These are phyloP conservation scores for Ascaphus truei DNA, from an alignment of 2,113 vertebrate genomes.

Conservation along the genomic window DNA sequence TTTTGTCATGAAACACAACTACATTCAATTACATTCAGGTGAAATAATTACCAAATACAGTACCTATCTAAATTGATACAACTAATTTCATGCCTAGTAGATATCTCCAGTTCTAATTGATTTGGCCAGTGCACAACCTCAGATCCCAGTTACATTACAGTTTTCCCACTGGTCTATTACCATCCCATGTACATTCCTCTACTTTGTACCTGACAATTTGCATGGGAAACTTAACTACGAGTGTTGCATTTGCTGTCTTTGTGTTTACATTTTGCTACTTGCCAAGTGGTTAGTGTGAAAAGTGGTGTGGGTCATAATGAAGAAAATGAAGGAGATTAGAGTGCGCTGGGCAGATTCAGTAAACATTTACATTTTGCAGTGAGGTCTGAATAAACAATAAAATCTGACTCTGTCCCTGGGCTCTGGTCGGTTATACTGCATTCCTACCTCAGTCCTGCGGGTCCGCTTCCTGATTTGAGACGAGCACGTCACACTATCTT, in stretches of 20 bases:
- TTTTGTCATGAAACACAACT: too few relatives aligned
- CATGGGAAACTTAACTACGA: conserved; percentile 20
- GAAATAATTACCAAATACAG: too few relatives aligned
- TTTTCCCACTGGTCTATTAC: neutral
- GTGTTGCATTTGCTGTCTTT: conserved; percentile 31
- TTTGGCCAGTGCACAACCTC: too few relatives aligned
- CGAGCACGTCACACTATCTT: too few relatives aligned
- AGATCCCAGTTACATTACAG: neutral
- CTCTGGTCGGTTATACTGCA: too few relatives aligned
- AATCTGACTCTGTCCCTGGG: too few relatives aligned
- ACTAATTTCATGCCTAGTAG: too few relatives aligned
- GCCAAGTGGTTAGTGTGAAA: conserved; percentile 25
- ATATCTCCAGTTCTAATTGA: too few relatives aligned
- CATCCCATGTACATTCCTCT: neutral
- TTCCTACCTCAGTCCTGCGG: too few relatives aligned
- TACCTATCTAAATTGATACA: too few relatives aligned
- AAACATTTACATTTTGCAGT: conserved; percentile 46
- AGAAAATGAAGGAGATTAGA: conserved; percentile 42
- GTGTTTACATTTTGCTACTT: conserved; percentile 33
- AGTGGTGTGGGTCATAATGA: conserved; percentile 17
- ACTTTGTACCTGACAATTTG: conserved; percentile 16
- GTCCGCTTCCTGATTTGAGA: too few relatives aligned
- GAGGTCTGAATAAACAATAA: conserved; percentile 48
- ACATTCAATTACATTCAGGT: too few relatives aligned
- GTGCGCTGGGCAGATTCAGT: conserved; percentile 37